Base-by-base conservation (phyloP, 2,888 invertebrate genomes). In the Drosophila mayaguana region DNA sequence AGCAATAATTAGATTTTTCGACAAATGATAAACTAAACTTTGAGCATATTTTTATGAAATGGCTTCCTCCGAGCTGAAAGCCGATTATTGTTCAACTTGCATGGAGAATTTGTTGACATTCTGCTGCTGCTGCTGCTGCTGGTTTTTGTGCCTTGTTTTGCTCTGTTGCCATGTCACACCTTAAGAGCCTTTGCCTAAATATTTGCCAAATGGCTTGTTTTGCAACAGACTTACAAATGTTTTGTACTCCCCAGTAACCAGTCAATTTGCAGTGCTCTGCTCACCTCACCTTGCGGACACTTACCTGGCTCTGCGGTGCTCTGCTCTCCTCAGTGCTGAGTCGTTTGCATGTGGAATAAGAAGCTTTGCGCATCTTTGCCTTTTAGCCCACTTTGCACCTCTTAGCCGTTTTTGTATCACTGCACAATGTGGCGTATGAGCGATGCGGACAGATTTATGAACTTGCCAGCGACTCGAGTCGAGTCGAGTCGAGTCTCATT, bases 131-230 rank as follows among this genome's bases (percentile, higher is more conserved):
- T 8, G 20, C 12, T 11, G 6, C 20, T 22, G 43, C 20, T 14
- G 42, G 2, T 9, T 14, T 14, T 11, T 34, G 50, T 18, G 40
- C 8, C n/a, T 36, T 51, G 22, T 18, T 50, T 36, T 45, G 45
- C 45, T 11, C 4, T 25, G 20, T 45, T 28, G 69, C n/a, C 65
- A 16, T 56, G 32, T 38, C 32, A 28, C 9, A 36, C 42, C 32
- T 60, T 46, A 48, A 50, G 63, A 67, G 63, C 46, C 61, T 66
- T 67, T 67, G 55, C 61, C 48, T 66, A 65, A 70, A 76, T 75
- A 83, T 86, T 80, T 75, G 66, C 72, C 75, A 65, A 87, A 84
- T 87, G 84, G 22, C 50, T 89, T 89, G 89, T 84, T 89, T 83
- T 87, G 62, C 81, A 60, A 56, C 59, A 45, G 45, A 54, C 55